These are phyloP conservation scores for Poecilia velifera DNA, from an alignment of 2,797 vertebrate genomes.

Conservation along the genomic window DNA sequence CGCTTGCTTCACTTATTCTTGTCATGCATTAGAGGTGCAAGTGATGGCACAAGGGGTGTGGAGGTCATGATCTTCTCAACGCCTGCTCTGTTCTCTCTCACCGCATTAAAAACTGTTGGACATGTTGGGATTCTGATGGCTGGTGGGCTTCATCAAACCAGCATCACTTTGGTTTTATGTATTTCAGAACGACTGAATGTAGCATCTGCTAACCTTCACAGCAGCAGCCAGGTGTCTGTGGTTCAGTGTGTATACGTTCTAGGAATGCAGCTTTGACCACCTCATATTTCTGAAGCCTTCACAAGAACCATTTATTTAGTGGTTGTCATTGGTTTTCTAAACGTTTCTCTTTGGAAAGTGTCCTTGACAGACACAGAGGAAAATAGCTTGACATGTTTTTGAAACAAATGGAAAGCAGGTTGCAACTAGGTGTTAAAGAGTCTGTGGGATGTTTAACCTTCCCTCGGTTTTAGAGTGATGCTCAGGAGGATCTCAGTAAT, in stretches of 20 bases:
- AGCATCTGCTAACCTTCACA: constrained; percentile 31
- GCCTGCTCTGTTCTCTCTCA: constrained; percentile 22
- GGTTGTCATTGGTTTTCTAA: neutral
- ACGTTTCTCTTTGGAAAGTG: neutral
- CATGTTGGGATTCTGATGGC: constrained; percentile 1
- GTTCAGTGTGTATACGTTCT: neutral
- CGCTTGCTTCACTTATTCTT: constrained; percentile 14
- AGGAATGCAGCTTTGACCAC: neutral
- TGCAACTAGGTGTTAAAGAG: neutral
- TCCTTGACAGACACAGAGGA: neutral
- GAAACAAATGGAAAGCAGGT: constrained; percentile 6
- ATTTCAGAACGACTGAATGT: constrained; percentile 25
- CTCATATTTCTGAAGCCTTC: neutral
- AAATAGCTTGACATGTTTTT: constrained; percentile 1
- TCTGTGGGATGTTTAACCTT: neutral
- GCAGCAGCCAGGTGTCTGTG: neutral
- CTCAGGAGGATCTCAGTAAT: no score
- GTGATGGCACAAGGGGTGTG: constrained; percentile 25
- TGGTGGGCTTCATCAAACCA: neutral
- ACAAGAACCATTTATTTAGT: neutral
- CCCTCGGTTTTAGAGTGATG: neutral
- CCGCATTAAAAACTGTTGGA: constrained; percentile 23
- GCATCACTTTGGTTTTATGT: constrained; percentile 22
- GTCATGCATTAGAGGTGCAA: constrained; percentile 58
- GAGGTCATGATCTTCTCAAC: constrained; percentile 23